phyloP scores from a whole-genome alignment of 2,888 invertebrate species.

The Phalangium opilio region DNA sequence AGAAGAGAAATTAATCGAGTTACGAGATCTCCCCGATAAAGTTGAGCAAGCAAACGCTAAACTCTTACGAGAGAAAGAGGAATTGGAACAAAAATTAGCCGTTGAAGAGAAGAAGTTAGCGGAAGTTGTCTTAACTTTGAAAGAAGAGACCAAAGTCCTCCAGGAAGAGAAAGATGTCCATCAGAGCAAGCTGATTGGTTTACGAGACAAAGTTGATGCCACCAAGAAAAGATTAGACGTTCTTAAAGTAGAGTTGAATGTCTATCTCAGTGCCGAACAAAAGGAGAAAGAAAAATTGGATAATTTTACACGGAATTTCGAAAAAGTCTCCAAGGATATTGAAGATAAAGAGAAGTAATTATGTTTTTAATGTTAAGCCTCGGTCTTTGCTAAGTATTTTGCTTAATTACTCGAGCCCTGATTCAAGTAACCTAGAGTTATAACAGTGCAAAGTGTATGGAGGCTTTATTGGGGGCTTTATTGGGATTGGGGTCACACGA shows the following conservation, averaged over 20 bases:
- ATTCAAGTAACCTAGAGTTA: too few species aligned
- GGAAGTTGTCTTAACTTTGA: conserved; percentile 44
- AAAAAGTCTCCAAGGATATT: conserved; percentile 36
- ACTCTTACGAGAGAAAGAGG: conserved; percentile 34
- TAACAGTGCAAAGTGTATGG: too few species aligned
- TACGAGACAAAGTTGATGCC: conserved; percentile 53
- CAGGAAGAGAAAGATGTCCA: conserved; percentile 53
- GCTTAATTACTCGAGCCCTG: too few species aligned
- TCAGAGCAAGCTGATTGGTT: conserved; percentile 48
- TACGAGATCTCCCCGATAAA: conserved; percentile 44
- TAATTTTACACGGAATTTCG: conserved; percentile 36
- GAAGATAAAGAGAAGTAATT: conserved; percentile 32
- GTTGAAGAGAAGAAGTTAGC: conserved; percentile 37
- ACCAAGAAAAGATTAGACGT: conserved; percentile 46
- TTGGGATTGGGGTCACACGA: too few species aligned
- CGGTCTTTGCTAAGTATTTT: conserved; percentile 1
- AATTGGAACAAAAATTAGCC: conserved; percentile 41
- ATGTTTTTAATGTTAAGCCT: neutral
- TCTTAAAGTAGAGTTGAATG: conserved; percentile 62
- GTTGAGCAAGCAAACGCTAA: conserved; percentile 50
- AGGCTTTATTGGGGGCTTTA: too few species aligned
- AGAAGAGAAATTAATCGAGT: conserved; percentile 30
- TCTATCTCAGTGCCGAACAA: conserved; percentile 50
- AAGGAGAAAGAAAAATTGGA: conserved; percentile 49
- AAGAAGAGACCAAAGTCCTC: conserved; percentile 48